A percentile compares a stretch with the other conserved stretches of the same genome.
Conservation (phyloP, 2,888 invertebrate genomes). For the Epirrhoe alternata region DNA sequence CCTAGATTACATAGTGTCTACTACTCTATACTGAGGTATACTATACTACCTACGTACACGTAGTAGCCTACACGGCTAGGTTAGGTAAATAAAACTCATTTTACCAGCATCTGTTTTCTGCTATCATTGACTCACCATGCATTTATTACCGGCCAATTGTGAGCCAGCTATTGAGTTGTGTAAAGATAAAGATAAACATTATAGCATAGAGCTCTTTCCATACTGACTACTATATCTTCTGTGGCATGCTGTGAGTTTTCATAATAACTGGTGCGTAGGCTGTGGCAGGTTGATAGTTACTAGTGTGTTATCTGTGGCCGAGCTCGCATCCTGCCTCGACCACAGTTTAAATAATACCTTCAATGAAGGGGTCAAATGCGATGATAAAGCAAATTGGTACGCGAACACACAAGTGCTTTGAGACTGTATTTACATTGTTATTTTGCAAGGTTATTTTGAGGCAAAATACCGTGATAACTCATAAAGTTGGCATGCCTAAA, state of each 20-base stretch:
- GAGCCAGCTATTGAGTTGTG: slow-evolving; percentile 4
- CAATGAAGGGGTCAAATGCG: slow-evolving; percentile 62
- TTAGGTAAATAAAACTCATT: too few relatives aligned
- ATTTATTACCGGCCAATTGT: slow-evolving; percentile 1
- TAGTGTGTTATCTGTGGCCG: slow-evolving; percentile 4
- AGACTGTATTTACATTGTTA: not conserved
- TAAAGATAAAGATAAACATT: too few relatives aligned
- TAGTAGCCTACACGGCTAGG: too few relatives aligned
- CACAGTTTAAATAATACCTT: slow-evolving; percentile 4
- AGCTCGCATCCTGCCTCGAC: slow-evolving; percentile 46
- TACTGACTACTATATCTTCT: slow-evolving; percentile 44
- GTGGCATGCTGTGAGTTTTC: not conserved
- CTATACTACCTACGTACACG: too few relatives aligned
- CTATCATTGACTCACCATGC: slow-evolving; percentile 2
- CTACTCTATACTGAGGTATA: too few relatives aligned
- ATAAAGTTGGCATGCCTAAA: not conserved
- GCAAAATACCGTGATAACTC: not conserved
- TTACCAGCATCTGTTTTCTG: not conserved
- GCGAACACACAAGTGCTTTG: slow-evolving; percentile 45
- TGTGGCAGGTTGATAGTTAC: not conserved
- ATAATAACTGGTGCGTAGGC: not conserved
- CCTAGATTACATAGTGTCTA: too few relatives aligned
- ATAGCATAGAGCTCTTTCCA: slow-evolving; percentile 17
- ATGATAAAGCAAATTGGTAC: slow-evolving; percentile 55
- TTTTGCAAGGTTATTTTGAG: not conserved